Evolutionary conservation across 2,113 vertebrate species (phyloP), one percentile per base, ranked within the genome.

Genomic region (Verasper variegatus): DNA sequence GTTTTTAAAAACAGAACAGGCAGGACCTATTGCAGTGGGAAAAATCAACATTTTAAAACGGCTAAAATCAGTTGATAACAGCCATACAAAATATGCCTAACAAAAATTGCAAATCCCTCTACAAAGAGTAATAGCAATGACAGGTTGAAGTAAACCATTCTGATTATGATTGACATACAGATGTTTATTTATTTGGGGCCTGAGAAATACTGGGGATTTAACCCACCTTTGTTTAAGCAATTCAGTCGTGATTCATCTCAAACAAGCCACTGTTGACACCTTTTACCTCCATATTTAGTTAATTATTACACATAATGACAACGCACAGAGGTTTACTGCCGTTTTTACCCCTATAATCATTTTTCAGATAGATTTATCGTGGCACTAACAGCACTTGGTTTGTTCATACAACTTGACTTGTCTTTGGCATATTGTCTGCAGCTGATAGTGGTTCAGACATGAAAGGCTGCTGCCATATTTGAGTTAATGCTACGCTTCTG

Each of bases 361-460:
- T 83, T 72, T 62, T 75, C 72, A 91, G 85, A 90, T 72, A 73
- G 18, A 78, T 82, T 20, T 70, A 81, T 85, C 60, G 66, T 15
- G 49, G 69, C 73, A 61, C 51, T 78, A 72, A 73, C 71, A 82
- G 67, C 60, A 27, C 8, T 42, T 56, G n/a, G 18, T 37, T 35
- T 74, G 59, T 61, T 60, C 61, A 66, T 55, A 69, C 49, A 76
- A 51, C 52, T 65, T 26, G 57, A 59, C 67, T 58, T 12, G 31
- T 78, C 63, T 80, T 26, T 86, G 62, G 26, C 26, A 23, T 67
- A 76, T 90, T 89, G 71, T 86, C 51, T 84, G 17, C 54, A 47
- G 51, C 75, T 80, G 88, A 92, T 89, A 82, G 78, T 74, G 65
- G 76, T 26, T 76, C 60, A 63, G 40, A 82, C 76, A 76, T 87